These are phyloP conservation scores for Ursus arctos DNA, from an alignment of 2,113 vertebrate species.

Conservation along the genomic window DNA sequence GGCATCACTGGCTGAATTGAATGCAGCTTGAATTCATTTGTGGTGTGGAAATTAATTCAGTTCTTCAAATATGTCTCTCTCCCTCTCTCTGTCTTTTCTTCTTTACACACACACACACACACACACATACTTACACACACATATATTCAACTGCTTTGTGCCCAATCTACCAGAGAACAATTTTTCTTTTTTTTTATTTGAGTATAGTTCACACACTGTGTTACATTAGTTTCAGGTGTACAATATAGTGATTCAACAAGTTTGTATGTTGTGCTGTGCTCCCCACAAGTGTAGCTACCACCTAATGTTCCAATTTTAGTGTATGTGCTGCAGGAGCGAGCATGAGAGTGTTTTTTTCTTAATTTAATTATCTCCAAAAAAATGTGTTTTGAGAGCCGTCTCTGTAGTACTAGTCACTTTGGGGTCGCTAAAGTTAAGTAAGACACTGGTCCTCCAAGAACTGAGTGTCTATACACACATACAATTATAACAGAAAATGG, in stretches of 20 bases:
- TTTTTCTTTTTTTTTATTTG: not conserved
- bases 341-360: not conserved
- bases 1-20: not conserved
- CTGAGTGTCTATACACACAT: not conserved
- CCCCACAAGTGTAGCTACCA: not conserved
- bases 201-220: not conserved
- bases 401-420: not conserved
- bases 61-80: not conserved
- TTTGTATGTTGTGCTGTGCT: not conserved
- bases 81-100: not conserved
- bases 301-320: not conserved
- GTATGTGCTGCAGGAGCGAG: not conserved
- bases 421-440: not conserved
- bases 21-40: conserved; percentile 14
- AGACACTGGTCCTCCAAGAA: not conserved
- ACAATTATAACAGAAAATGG: not conserved
- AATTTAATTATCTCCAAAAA: not conserved
- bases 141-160: not conserved
- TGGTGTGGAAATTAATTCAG: not conserved
- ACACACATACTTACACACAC: not conserved
- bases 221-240: not conserved
- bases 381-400: not conserved
- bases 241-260: not conserved
- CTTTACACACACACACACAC: not conserved
- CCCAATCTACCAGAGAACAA: not conserved